Evolutionary conservation across 2,888 invertebrate genomes (phyloP), one percentile per base, ranked within the genome.

Genomic region (Atherix ibis): DNA sequence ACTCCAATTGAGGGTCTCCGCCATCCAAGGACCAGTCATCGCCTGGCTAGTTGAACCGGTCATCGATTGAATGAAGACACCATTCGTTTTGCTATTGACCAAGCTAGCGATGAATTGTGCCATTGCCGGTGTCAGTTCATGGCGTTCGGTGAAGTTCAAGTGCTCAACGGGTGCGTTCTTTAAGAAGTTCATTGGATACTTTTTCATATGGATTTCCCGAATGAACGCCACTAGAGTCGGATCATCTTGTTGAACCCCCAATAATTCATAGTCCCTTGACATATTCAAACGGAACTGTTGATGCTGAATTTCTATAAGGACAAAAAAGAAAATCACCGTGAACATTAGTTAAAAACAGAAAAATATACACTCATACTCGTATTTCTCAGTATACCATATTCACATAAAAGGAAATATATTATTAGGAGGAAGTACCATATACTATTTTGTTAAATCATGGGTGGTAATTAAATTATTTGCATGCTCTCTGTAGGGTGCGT

Each of bases 221-320:
- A 84, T 78, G 58, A 77, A 82, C 36, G 72, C 73, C 43, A 82
- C 73, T 40, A 84, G 66, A 46, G 72, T 70, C 2, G 77, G 73
- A 47, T 82, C 76, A 52, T 78, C 80, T 63, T 82, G 81, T 10
- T 74, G 66, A 40, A 82, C 78, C 49, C 72, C 68, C 19, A 71
- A 67, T 44, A 82, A 65, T 52, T 82, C 80, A 56, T 78, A 74
- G 56, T 82, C 82, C 43, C 74, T 73, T 31, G 76, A 77, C 76
- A 83, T 77, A 63, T 81, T 83, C 43, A 76, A 65, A 24, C 77
- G 73, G 59, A 83, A 83, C 55, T 81, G 81, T 52, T 79, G 77
- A 40, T 77, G 77, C 40, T 73, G 71, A 44, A 76, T 64, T 5
- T 76, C 78, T 77, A 53, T 2, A 51, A 52, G 13, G 4, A 31